Evolutionary conservation across 2,797 vertebrate species (phyloP), one percentile per base, ranked within the genome.

Genomic region (Coracias cyanogaster): DNA sequence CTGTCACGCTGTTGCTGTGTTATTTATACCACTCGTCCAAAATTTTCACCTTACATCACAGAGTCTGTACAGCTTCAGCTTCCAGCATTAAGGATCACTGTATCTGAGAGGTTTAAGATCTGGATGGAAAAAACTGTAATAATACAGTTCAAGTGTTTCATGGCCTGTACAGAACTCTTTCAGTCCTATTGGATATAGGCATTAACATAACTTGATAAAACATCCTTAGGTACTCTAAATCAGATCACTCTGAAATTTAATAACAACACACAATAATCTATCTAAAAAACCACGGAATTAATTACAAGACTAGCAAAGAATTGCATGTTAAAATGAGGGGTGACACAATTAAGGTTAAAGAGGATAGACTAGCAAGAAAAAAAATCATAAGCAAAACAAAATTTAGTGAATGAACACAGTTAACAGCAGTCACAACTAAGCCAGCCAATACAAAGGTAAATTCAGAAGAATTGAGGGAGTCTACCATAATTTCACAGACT

Each of bases 401-500:
- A 77, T 5, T 5, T 35, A 82, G 66, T 48, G 71, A 89, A 89
- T 5, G 1, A 79, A 58, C n/a, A 55, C 26, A 88, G 57, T 67
- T 88, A 91, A 67, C 17, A 74, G 71, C 7, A 93, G 71, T 80
- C 55, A 83, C 41, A 93, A 86, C 80, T 35, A 90, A 71, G 25
- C 12, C 70, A 86, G 82, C 87, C 82, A 64, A 86, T 79, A 82
- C 69, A 94, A 58, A 83, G 78, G 19, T 31, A 84, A 84, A 52
- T 61, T 57, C 6, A 7, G 54, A 91, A 91, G 86, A 93, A 52
- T 29, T 41, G 57, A 87, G 31, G 4, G 0, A 82, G 35, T 58
- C 87, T 91, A 62, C 74, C 62, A 62, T 77, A 37, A 85, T 77
- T 91, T 71, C 82, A 83, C 65, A 91, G 81, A 66, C 37, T 37